phyloP scores from a whole-genome alignment of 2,113 vertebrate species.

The Phylloscopus whistleri region DNA sequence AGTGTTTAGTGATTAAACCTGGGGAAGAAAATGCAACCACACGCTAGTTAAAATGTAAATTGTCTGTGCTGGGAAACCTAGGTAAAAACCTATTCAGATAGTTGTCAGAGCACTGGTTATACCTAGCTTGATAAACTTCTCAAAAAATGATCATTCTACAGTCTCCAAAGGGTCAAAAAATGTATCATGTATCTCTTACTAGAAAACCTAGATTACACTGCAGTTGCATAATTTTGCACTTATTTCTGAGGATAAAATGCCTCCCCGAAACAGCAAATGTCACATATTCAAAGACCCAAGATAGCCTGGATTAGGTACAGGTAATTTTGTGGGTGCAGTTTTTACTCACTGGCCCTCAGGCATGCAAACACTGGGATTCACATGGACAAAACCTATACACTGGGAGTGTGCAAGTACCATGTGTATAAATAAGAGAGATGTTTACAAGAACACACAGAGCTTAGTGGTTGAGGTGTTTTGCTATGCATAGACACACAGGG shows the following conservation, averaged over 20 bases:
- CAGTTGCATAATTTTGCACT: neutral
- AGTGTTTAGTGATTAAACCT: constrained; percentile 72
- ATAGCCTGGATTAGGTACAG: neutral
- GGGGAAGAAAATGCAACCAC: constrained; percentile 54
- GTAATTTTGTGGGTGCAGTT: neutral
- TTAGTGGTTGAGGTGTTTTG: neutral
- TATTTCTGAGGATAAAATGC: neutral
- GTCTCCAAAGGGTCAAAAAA: neutral
- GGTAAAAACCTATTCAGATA: constrained; percentile 21
- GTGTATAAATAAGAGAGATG: neutral
- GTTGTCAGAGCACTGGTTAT: neutral
- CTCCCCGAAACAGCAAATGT: neutral
- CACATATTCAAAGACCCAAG: neutral
- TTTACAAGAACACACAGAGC: neutral
- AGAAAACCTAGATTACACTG: neutral
- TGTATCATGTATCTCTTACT: neutral
- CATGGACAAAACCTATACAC: neutral
- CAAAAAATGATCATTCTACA: neutral
- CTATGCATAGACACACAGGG: neutral
- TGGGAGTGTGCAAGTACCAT: neutral
- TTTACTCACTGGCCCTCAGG: neutral
- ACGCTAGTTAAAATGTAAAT: constrained; percentile 70
- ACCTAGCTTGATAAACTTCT: neutral
- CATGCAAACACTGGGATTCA: neutral
- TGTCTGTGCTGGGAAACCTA: constrained; percentile 47